A percentile compares a stretch with the other conserved stretches of the same genome.
Conservation (phyloP, 2,113 vertebrate species). For the Elaphurus davidianus region DNA sequence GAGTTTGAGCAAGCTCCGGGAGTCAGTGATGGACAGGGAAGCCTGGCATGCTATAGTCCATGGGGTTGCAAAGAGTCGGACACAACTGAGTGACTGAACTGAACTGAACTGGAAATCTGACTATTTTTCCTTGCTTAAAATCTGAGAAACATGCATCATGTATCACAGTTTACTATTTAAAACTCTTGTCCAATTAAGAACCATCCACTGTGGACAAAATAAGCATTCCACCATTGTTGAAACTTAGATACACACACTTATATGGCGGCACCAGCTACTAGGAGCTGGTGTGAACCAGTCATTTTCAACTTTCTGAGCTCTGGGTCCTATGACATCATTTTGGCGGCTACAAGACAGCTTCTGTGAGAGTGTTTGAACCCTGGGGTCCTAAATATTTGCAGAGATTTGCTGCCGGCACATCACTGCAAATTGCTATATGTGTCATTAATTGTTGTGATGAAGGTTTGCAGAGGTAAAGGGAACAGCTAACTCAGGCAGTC, state of each 20-base stretch:
- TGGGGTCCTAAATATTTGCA: background rate
- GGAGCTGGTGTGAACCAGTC: background rate
- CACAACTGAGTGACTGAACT: background rate
- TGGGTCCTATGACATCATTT: too few species aligned
- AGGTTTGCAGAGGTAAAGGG: background rate
- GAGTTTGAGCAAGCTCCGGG: background rate
- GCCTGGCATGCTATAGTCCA: background rate
- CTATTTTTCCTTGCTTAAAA: background rate
- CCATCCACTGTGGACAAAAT: background rate
- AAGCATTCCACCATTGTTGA: background rate
- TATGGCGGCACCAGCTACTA: fast-evolving
- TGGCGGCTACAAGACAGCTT: background rate
- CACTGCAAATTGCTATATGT: background rate
- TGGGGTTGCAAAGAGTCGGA: background rate
- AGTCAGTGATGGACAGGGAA: background rate
- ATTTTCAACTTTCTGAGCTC: background rate
- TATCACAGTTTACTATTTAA: background rate
- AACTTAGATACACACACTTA: background rate
- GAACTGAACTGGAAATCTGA: background rate
- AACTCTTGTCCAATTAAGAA: background rate
- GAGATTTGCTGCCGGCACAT: background rate
- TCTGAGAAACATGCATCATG: background rate
- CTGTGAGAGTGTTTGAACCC: fast-evolving
- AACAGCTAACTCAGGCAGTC: fast-evolving
- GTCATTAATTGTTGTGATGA: background rate